These are phyloP conservation scores for Balaeniceps rex DNA, from an alignment of 2,113 vertebrate genomes.

Conservation along the genomic window DNA sequence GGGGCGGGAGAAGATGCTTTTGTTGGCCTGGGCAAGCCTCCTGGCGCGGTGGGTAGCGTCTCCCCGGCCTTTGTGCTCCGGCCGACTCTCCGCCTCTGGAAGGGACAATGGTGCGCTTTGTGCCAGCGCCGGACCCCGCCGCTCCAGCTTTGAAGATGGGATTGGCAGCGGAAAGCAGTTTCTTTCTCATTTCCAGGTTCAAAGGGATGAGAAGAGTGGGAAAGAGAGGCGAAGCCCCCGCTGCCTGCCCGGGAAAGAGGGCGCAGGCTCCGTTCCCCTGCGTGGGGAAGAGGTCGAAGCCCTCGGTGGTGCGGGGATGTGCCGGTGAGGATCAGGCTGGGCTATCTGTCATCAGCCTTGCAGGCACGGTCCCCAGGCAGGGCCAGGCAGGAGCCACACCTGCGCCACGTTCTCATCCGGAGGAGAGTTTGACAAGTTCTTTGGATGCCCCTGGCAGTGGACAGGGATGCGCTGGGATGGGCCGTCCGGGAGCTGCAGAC, in stretches of 20 bases:
- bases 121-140: constrained; percentile 19
- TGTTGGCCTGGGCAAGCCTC: constrained; percentile 5
- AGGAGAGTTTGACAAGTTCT: background rate
- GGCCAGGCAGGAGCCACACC: background rate
- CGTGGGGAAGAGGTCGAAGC: background rate
- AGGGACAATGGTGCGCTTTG: constrained; percentile 74
- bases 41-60: background rate
- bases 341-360: background rate
- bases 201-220: background rate
- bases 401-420: background rate
- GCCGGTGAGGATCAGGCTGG: background rate
- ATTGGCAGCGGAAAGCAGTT: background rate
- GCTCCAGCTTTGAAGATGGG: constrained; percentile 41
- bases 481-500: background rate
- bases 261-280: fast-evolving
- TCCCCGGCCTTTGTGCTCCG: constrained; percentile 6
- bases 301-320: fast-evolving
- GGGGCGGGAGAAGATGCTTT: constrained; percentile 32
- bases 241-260: background rate
- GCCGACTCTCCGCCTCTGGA: background rate
- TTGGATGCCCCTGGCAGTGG: background rate
- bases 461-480: background rate
- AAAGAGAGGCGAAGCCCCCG: background rate
- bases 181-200: constrained; percentile 1
- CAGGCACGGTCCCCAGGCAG: background rate